Evolutionary conservation across 2,888 invertebrate genomes (phyloP), one percentile per base, ranked within the genome.

Genomic region (Sphecodes monilicornis): DNA sequence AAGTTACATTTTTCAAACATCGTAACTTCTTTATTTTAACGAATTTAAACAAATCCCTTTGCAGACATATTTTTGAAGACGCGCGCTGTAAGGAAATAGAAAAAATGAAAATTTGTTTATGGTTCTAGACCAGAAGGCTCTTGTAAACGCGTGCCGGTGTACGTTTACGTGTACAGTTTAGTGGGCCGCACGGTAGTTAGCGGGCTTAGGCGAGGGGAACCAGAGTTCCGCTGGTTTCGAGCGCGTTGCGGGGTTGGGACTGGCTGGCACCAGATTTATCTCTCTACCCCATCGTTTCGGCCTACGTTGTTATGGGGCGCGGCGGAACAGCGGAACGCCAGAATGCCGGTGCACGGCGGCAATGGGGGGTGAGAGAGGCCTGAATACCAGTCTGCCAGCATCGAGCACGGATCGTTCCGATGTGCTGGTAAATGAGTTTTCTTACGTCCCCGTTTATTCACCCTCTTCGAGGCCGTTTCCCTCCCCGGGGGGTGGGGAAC

Each of bases 261-360:
- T 87, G 87, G 81, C 89, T 82, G 89, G 82, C 73, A 84, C 82
- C 84, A 78, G 86, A 87, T 88, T 88, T 91, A 88, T 88, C 92
- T 92, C 90, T 88, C 90, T 81, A 90, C 91, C 89, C 91, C 89
- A 91, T 92, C 91, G 91, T 88, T 87, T 89, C 89, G 89, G 88
- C 84, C 87, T 84, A 85, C 78, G 85, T 86, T 84, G 91, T 90
- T 91, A 89, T 87, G 90, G 90, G 87, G 86, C 86, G 88, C 76
- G 85, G 29, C 76, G 50, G 84, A 84, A 86, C 80, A 80, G 70
- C 76, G 85, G 75, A 86, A 84, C 85, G 80, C 85, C 82, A 85
- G 79, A 82, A 86, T 85, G 82, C 76, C 82, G 76, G 85, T 76
- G 66, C 74, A 68, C 57, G 66, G 18, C 60, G 60, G 16, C 29